A percentile compares a stretch with the other conserved stretches of the same genome.
Evolutionary conservation across 2,113 vertebrate species (phyloP).

Genomic region (Dicrurus megarhynchus): DNA sequence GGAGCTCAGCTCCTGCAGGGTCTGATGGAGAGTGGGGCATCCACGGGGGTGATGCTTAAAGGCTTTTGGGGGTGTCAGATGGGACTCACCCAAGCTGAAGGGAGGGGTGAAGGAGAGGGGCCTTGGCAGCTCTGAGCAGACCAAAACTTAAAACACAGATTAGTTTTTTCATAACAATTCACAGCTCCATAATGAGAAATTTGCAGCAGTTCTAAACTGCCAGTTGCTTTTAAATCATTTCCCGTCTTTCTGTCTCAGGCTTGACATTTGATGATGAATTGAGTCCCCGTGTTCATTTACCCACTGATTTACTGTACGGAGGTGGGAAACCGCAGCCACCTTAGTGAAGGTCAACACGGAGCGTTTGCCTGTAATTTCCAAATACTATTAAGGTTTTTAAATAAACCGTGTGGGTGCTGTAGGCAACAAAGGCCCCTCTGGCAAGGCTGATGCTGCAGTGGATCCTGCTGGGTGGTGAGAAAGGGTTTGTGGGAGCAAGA

Average conservation of each 20-base stretch:
- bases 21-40: background rate
- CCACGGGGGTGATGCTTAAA: background rate
- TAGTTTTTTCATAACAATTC: background rate
- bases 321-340: background rate
- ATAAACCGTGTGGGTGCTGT: background rate
- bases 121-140: background rate
- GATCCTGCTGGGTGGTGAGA: background rate
- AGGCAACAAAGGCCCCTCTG: background rate
- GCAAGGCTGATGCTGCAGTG: background rate
- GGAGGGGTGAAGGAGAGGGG: background rate
- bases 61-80: background rate
- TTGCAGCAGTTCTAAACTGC: background rate
- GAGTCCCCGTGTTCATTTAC: constrained; percentile 3
- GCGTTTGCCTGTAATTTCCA: background rate
- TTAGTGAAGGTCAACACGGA: background rate
- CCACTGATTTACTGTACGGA: background rate
- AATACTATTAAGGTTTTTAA: background rate
- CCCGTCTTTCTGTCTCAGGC: background rate
- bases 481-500: background rate
- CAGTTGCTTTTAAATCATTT: background rate
- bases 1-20: background rate
- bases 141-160: background rate
- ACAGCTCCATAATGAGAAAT: background rate
- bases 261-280: background rate
- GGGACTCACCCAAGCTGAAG: accelerated